A percentile compares a stretch with the other conserved stretches of the same genome.
Conservation (phyloP, 2,888 invertebrate genomes). For the Callyntrura guangdongensis region DNA sequence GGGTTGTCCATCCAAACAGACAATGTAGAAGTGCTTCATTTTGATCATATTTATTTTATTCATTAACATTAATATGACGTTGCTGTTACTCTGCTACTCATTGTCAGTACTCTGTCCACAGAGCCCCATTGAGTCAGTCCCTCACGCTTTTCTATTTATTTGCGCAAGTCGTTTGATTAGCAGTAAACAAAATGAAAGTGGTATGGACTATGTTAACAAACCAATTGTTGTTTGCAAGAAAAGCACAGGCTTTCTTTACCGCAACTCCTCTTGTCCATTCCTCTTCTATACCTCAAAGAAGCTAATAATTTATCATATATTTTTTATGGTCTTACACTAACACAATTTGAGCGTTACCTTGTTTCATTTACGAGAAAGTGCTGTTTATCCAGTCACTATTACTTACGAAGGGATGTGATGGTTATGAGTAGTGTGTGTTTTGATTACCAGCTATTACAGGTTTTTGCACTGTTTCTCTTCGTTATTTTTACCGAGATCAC, state of each 20-base stretch:
- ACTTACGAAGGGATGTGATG: constrained; percentile 20
- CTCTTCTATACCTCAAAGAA: not conserved
- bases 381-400: constrained; percentile 45
- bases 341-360: constrained; percentile 19
- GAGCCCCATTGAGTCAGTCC: not conserved
- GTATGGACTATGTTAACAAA: constrained; percentile 23
- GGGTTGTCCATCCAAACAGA: not conserved
- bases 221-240: constrained; percentile 29
- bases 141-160: constrained; percentile 29
- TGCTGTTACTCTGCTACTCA: not conserved
- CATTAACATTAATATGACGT: constrained; percentile 43
- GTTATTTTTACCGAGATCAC: not conserved
- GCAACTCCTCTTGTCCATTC: not conserved
- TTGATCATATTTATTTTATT: constrained; percentile 39
- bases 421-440: constrained; percentile 11
- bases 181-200: constrained; percentile 47
- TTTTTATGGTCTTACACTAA: constrained; percentile 25
- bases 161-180: constrained; percentile 50
- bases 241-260: constrained; percentile 30
- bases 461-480: not conserved
- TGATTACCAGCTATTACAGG: constrained; percentile 17
- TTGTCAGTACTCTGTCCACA: not conserved
- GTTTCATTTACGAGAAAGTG: constrained; percentile 43
- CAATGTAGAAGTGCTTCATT: constrained; percentile 4
- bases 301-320: constrained; percentile 36